A percentile compares a stretch with the other conserved stretches of the same genome.
Evolutionary conservation across 2,888 invertebrate species (phyloP).

Genomic region (Melanargia galathea): DNA sequence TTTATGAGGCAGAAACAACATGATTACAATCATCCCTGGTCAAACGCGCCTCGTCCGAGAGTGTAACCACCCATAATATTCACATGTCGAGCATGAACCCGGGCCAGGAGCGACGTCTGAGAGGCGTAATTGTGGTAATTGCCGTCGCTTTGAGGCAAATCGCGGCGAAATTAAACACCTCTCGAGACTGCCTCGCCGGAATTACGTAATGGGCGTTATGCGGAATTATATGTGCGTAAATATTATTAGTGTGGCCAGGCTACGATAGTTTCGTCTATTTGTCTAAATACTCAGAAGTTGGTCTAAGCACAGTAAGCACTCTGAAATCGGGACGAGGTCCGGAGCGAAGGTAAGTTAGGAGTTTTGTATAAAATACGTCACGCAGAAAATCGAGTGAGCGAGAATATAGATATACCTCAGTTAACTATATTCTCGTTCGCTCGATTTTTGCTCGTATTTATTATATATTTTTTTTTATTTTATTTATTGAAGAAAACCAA

Average conservation of each 20-base stretch:
- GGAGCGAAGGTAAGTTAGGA: too few species aligned
- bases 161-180: constrained; percentile 35
- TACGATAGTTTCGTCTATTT: neutral
- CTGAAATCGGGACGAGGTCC: too few species aligned
- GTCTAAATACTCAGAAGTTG: neutral
- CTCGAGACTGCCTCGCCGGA: constrained; percentile 27
- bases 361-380: too few species aligned
- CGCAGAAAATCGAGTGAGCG: too few species aligned
- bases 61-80: neutral
- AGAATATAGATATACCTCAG: too few species aligned
- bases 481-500: too few species aligned
- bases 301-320: neutral
- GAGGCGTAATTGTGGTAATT: constrained; percentile 41
- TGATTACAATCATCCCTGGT: constrained; percentile 10
- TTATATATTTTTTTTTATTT: too few species aligned
- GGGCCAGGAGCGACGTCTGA: constrained; percentile 34
- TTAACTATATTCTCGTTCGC: too few species aligned
- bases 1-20: constrained; percentile 33
- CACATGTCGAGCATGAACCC: constrained; percentile 8
- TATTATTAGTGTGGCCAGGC: neutral
- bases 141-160: constrained; percentile 36
- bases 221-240: neutral
- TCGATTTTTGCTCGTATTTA: too few species aligned
- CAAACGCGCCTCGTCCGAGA: constrained; percentile 9
- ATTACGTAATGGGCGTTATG: constrained; percentile 5